A percentile compares a stretch with the other conserved stretches of the same genome.
These are phyloP conservation scores for Ptiloglossa arizonensis DNA, from an alignment of 1,140 invertebrate species.

Conservation along the genomic window DNA sequence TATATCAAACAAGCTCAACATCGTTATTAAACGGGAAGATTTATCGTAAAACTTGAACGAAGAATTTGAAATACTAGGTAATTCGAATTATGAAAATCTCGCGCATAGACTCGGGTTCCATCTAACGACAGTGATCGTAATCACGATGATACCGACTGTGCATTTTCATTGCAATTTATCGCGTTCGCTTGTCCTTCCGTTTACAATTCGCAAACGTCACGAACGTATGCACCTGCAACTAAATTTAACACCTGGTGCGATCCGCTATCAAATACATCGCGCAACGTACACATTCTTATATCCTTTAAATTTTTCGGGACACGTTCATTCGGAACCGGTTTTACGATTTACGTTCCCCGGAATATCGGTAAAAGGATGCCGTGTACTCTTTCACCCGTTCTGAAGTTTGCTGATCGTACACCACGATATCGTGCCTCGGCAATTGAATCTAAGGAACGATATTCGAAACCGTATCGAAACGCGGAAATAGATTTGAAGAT, in stretches of 20 bases:
- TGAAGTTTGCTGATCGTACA: not conserved
- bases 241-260: not conserved
- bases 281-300: not conserved
- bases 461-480: not conserved
- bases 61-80: too few relatives aligned
- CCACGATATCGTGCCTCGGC: too few relatives aligned
- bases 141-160: not conserved
- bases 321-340: constrained; percentile 42
- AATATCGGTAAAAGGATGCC: constrained; percentile 44
- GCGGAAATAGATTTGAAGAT: not conserved
- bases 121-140: not conserved
- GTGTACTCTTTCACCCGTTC: not conserved
- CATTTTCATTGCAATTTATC: too few relatives aligned
- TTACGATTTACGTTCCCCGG: constrained; percentile 21
- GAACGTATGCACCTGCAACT: not conserved
- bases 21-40: too few relatives aligned
- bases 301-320: constrained; percentile 9
- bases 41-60: not conserved
- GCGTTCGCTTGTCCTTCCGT: too few relatives aligned
- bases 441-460: too few relatives aligned
- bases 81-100: not conserved
- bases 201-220: not conserved
- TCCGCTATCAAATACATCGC: not conserved
- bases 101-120: not conserved
- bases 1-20: too few relatives aligned